Conservation (phyloP, 35 echinoderm and acorn worm genomes). For the Strongylocentrotus purpuratus region DNA sequence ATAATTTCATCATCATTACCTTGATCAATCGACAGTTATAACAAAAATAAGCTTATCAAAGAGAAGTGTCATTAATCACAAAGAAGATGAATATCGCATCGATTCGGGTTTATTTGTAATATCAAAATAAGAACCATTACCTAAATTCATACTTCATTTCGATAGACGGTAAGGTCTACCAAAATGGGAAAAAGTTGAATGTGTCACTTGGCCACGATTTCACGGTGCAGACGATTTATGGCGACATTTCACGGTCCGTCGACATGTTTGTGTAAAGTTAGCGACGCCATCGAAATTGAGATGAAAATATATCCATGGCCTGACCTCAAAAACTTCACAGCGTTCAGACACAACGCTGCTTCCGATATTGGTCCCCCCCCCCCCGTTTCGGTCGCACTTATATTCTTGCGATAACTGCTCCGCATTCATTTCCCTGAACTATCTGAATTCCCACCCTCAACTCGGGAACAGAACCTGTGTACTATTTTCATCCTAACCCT, state of each 20-base stretch:
- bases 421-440: no score
- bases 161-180: background rate
- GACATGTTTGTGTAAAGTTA: conserved; percentile 43
- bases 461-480: no score
- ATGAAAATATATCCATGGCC: conserved; percentile 17
- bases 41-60: background rate
- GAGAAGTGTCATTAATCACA: background rate
- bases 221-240: background rate
- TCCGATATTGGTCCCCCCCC: no score
- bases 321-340: background rate
- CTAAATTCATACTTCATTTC: background rate
- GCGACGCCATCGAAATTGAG: conserved; percentile 21
- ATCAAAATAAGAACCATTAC: background rate
- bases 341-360: background rate
- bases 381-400: no score
- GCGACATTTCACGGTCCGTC: background rate
- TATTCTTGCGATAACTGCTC: no score
- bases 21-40: no score
- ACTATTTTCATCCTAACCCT: no score
- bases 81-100: no score
- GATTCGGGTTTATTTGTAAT: no score
- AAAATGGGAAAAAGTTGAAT: background rate
- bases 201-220: background rate
- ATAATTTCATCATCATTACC: no score
- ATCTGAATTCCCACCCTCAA: no score